Evolutionary conservation across 2,113 vertebrate genomes (phyloP).

Genomic region (Phrynosoma platyrhinos): DNA sequence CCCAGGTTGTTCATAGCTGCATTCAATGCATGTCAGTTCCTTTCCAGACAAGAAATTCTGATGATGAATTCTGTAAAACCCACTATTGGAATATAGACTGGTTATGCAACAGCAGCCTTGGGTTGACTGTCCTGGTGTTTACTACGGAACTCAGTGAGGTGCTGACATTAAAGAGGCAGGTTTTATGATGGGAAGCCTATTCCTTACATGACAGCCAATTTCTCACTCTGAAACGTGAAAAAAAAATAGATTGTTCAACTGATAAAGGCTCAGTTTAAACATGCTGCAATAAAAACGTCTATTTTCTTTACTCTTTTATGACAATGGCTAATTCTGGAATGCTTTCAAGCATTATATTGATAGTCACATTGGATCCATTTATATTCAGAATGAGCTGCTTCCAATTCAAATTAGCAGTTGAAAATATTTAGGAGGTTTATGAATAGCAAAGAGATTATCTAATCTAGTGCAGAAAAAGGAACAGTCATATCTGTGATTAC

Average conservation of each 20-base stretch:
- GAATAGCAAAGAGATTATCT: background rate
- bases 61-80: background rate
- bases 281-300: constrained; percentile 75
- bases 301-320: constrained; percentile 75
- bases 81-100: background rate
- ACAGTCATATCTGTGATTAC: background rate
- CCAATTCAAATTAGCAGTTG: background rate
- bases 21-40: background rate
- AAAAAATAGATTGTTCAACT: constrained; percentile 73
- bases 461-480: background rate
- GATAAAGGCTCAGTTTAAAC: constrained; percentile 69
- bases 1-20: background rate
- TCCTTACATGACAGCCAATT: constrained; percentile 68
- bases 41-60: background rate
- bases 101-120: background rate
- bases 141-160: constrained; percentile 67
- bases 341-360: constrained; percentile 73
- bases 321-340: constrained; percentile 70
- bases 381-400: constrained; percentile 1
- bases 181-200: constrained; percentile 62
- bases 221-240: constrained; percentile 74
- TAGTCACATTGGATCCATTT: constrained; percentile 50
- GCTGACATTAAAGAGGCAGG: constrained; percentile 71
- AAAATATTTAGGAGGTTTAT: background rate
- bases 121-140: constrained; percentile 37